Percentiles rank a stretch among this genome's conserved stretches.
Evolutionary conservation across 1,140 invertebrate genomes (phyloP).

Genomic region (Cydia fagiglandana): DNA sequence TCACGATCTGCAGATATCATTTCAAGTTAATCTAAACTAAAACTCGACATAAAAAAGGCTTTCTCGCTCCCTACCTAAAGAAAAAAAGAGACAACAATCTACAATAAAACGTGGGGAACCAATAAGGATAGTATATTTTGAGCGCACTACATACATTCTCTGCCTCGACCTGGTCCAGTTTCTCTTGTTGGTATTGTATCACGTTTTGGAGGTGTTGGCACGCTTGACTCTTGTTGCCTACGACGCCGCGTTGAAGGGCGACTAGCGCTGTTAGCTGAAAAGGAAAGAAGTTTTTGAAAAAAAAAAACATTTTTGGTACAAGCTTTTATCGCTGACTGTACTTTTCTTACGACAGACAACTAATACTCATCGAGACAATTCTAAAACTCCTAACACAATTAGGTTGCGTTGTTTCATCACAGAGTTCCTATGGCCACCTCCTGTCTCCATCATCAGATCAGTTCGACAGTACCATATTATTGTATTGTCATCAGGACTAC

Average conservation of each 20-base stretch:
- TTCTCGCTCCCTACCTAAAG: neutral
- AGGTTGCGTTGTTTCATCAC: no score
- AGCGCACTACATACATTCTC: constrained; percentile 62
- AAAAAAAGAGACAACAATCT: neutral
- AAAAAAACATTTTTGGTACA: no score
- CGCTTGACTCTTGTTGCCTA: constrained; percentile 58
- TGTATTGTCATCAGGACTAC: no score
- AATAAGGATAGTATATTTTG: constrained; percentile 13
- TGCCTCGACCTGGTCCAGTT: constrained; percentile 61
- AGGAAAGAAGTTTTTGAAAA: no score
- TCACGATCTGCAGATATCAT: constrained; percentile 9
- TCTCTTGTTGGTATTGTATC: constrained; percentile 64
- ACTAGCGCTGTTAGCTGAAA: constrained; percentile 59
- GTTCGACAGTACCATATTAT: no score
- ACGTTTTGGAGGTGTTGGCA: constrained; percentile 68
- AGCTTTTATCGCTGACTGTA: no score
- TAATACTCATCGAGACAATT: no score
- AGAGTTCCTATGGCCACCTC: no score
- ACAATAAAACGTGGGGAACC: constrained; percentile 12
- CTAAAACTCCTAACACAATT: no score
- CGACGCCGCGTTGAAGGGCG: constrained; percentile 62
- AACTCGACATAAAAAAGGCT: neutral
- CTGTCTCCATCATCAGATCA: no score
- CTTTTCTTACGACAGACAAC: no score
- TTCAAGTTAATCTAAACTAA: neutral